A percentile compares a stretch with the other conserved stretches of the same genome.
These are phyloP conservation scores for Protaetia brevitarsis DNA, from an alignment of 1,140 invertebrate species.

Conservation along the genomic window DNA sequence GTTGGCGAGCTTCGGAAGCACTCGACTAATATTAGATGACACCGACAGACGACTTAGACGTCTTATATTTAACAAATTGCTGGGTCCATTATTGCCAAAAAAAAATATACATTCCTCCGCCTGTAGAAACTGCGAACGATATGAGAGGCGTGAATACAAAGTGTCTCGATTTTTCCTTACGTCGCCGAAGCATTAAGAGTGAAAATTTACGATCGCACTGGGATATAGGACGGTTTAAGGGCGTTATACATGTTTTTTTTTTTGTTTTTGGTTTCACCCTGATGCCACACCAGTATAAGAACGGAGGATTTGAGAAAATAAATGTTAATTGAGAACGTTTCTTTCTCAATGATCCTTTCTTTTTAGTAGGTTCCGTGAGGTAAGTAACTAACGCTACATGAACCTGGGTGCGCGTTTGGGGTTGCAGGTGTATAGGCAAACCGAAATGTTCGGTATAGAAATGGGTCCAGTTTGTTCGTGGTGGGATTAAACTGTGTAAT, in stretches of 20 bases:
- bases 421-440: too few relatives aligned
- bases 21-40: not conserved
- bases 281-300: not conserved
- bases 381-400: too few relatives aligned
- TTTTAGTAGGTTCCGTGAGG: too few relatives aligned
- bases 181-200: not conserved
- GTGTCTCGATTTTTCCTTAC: not conserved
- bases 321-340: too few relatives aligned
- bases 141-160: not conserved
- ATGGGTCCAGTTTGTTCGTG: too few relatives aligned
- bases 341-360: too few relatives aligned
- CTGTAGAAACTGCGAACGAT: not conserved
- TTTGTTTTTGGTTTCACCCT: not conserved
- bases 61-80: not conserved
- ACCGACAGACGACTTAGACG: not conserved
- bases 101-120: not conserved
- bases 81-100: not conserved
- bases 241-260: not conserved
- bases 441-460: too few relatives aligned
- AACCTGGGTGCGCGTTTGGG: too few relatives aligned
- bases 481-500: too few relatives aligned
- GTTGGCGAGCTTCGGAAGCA: not conserved
- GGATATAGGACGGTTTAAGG: not conserved
- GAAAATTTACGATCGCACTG: not conserved
- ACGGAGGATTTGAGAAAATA: too few relatives aligned